Percentiles rank a stretch among this genome's conserved stretches.
Conservation (phyloP, 2,113 vertebrate genomes). For the Callipepla squamata region DNA sequence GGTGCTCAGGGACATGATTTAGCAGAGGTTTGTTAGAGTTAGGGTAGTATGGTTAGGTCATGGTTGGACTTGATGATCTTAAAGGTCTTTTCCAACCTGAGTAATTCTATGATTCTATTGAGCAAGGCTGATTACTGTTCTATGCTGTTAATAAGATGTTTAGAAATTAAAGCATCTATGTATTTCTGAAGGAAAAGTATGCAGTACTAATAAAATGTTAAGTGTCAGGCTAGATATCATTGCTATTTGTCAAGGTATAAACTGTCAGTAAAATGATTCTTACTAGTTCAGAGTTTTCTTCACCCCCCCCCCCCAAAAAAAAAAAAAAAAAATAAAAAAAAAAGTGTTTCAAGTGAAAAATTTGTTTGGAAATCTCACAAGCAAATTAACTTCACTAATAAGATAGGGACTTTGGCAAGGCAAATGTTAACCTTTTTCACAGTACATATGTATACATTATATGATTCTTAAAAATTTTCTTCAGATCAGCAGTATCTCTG, state of each 20-base stretch:
- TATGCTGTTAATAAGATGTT: neutral
- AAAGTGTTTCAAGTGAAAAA: neutral
- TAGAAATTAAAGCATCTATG: neutral
- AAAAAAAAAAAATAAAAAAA: neutral
- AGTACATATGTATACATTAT: conserved; percentile 12
- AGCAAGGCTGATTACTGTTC: neutral
- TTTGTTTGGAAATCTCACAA: conserved; percentile 5
- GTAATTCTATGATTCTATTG: no score
- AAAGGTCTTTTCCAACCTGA: no score
- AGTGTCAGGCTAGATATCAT: neutral
- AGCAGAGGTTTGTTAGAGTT: no score
- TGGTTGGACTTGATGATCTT: no score
- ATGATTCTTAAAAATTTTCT: conserved; percentile 25
- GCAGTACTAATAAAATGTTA: neutral
- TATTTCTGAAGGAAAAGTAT: neutral
- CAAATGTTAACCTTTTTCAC: conserved; percentile 57
- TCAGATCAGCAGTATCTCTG: conserved; percentile 34
- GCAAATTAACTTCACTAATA: neutral
- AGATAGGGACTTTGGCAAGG: neutral
- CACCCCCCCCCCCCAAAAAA: fast-evolving
- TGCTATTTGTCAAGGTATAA: neutral
- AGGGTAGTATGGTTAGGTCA: no score
- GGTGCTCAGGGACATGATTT: no score
- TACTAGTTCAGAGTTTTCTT: neutral
- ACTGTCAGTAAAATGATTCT: neutral